phyloP scores from a whole-genome alignment of 2,797 vertebrate genomes.

The Nothura maculosa region DNA sequence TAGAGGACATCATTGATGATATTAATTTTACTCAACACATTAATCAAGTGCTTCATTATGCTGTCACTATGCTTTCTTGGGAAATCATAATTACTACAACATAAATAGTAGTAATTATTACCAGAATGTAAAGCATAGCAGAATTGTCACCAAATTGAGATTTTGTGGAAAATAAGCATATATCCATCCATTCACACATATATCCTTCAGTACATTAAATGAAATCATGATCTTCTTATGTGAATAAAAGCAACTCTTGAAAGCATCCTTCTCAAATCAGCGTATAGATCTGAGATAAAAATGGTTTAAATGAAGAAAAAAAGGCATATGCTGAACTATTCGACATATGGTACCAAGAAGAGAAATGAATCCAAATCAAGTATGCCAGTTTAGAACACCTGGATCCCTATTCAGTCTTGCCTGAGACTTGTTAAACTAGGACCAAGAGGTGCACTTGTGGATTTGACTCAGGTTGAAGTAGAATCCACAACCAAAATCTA shows the following conservation, averaged over 20 bases:
- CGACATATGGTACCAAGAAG: not conserved
- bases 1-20: not conserved
- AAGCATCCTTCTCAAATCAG: not conserved
- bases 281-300: not conserved
- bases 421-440: not conserved
- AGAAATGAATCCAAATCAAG: not conserved
- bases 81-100: not conserved
- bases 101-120: too few relatives aligned
- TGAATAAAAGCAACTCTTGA: not conserved
- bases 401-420: not conserved
- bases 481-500: not conserved
- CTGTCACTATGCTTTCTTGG: not conserved
- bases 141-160: not conserved
- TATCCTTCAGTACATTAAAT: not conserved
- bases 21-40: not conserved
- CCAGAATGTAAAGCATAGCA: not conserved
- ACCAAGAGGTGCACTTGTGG: rapidly evolving
- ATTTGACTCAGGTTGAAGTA: not conserved
- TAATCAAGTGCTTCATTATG: not conserved
- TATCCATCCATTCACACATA: not conserved
- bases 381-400: not conserved
- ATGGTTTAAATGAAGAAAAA: not conserved
- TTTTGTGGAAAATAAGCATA: not conserved
- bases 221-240: not conserved
- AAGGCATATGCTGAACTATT: not conserved